Percentiles rank a stretch among this genome's conserved stretches.
Evolutionary conservation across 2,888 invertebrate genomes (phyloP).

Genomic region (Eupithecia subumbrata): DNA sequence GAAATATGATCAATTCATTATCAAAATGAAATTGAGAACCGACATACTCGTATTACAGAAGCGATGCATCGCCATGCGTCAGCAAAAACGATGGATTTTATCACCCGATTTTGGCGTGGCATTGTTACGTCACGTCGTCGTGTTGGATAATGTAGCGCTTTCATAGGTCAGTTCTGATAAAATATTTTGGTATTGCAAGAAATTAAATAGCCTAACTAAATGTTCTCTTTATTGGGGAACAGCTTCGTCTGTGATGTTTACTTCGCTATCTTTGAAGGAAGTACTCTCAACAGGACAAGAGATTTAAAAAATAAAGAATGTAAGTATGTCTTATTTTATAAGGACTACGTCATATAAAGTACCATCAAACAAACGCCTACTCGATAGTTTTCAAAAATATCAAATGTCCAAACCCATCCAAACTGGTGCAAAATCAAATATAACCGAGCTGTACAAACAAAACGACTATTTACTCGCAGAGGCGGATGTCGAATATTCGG

Average conservation of each 20-base stretch:
- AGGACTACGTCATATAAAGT: background rate
- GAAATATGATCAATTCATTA: background rate
- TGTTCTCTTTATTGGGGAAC: too few species aligned
- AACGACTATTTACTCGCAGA: constrained; percentile 32
- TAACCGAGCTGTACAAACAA: constrained; percentile 31
- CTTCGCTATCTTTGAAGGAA: too few species aligned
- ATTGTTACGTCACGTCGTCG: background rate
- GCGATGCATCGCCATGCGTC: constrained; percentile 1
- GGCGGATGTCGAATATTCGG: constrained; percentile 31
- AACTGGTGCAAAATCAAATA: constrained; percentile 29
- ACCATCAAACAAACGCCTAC: background rate
- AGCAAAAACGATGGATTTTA: background rate
- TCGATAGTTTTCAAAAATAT: background rate
- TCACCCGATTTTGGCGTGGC: background rate
- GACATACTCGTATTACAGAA: too few species aligned
- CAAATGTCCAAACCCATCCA: background rate
- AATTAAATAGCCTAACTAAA: background rate
- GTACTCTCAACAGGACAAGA: too few species aligned
- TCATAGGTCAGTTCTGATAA: background rate
- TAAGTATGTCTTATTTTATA: too few species aligned
- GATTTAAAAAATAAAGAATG: too few species aligned
- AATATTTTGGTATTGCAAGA: background rate
- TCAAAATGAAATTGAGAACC: background rate
- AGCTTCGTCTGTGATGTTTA: too few species aligned
- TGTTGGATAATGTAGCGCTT: background rate